Evolutionary conservation across 2,113 vertebrate species (phyloP), one percentile per base, ranked within the genome.

Genomic region (Noctilio leporinus): DNA sequence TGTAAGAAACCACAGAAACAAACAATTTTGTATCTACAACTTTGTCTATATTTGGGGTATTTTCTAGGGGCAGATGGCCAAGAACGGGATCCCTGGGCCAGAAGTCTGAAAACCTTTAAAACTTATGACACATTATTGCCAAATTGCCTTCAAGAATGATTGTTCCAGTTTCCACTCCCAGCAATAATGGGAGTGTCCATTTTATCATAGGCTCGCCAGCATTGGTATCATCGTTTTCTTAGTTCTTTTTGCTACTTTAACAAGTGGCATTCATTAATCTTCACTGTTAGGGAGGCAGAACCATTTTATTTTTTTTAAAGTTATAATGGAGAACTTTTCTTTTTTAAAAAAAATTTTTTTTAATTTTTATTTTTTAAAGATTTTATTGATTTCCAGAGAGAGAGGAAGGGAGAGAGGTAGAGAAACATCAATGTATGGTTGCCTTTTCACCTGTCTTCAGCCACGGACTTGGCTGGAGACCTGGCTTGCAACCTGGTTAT

Each of bases 51-150:
- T 95, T 77, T 22, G 28, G 70, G 75, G 38, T 70, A 47, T 95
- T 95, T 96, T 70, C 92, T 83, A 81, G 80, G 80, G 87, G 40
- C 26, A 26, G 80, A 72, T 93, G 92, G 64, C 51, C 64, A 77
- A 89, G 90, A 87, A 67, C 81, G 85, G 65, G 92, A 84, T 89
- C 12, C 10, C 9, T 81, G 91, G 93, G 86, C 83, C 84, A 59
- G 65, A 86, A 14, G 43, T 88, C 84, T 67, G 76, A 87, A 81
- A 11, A 2, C 8, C 80, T 80, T 86, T 93, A 57, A 49, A 77
- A 84, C 24, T 72, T 77, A 43, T 67, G 80, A 87, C 75, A 92
- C 47, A 24, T 47, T 53, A 55, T 70, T 88, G 70, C 57, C 73
- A n/a, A 40, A 55, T 49, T 62, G 51, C 69, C 78, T 87, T 76